Evolutionary conservation across 2,888 invertebrate species (phyloP), one percentile per base, ranked within the genome.

Genomic region (Oxycera nigricornis): DNA sequence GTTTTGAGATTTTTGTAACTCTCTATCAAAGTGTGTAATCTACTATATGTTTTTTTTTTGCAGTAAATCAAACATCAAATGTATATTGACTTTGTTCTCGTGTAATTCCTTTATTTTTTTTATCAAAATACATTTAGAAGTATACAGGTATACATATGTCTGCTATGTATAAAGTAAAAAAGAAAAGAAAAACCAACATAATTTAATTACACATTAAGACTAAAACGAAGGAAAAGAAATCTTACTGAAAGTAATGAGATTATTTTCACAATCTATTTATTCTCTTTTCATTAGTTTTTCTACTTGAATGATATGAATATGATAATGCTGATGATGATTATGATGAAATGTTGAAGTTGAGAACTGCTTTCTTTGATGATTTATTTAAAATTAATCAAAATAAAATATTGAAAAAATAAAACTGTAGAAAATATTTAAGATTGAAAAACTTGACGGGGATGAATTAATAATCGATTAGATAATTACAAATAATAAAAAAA

Each of bases 371-470:
- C 31, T 70, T 30, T 70, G 9, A 24, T 55, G 17, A n/a, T n/a
- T n/a, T n/a, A n/a, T 35, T 70, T 52, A 20, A 31, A 20, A 30
- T 55, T 52, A 68, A 68, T 52, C 35, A 31, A 20, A 70, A 55
- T 24, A 24, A 55, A 39, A 39, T 39, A 39, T 39, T 39, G 39
- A 39, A 9, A 67, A 50, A n/a, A 46, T 31, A 26, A 46, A 52
- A 55, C 22, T 70, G 70, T 70, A 68, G 70, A 70, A 31, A 70
- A 70, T 70, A 70, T 70, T 70, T 70, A 70, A 52, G 55, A 31
- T 41, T 39, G 30, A 39, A 61, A 41, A 65, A 65, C n/a, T 61
- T 31, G 26, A 31, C n/a, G 41, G 41, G 65, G 30, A 65, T 22
- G 41, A 61, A 65, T 3, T 1, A 59, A 59, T 65, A 65, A 65